Evolutionary conservation across 2,113 vertebrate genomes (phyloP).

Genomic region (Neoarius graeffei): DNA sequence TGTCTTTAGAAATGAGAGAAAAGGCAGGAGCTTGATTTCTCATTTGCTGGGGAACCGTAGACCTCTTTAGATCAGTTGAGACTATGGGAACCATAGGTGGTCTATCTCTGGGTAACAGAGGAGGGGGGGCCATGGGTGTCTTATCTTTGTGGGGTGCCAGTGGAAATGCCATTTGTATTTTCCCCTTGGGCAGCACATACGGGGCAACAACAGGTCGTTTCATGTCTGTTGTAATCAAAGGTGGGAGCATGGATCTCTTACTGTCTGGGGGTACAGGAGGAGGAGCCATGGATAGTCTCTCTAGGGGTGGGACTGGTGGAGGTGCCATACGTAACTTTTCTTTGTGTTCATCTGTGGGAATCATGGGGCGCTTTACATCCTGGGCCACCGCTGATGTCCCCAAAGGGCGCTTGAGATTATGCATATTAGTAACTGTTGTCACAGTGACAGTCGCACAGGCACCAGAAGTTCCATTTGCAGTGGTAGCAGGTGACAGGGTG

Average conservation of each 20-base stretch:
- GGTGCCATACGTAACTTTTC: conserved; percentile 69
- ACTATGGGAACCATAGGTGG: conserved; percentile 58
- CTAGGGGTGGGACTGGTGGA: conserved; percentile 66
- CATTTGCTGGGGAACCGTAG: conserved; percentile 60
- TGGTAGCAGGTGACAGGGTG: conserved; percentile 77
- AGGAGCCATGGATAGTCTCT: conserved; percentile 62
- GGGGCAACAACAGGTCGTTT: conserved; percentile 55
- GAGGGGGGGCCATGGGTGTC: conserved; percentile 54
- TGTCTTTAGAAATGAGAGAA: conserved; percentile 61
- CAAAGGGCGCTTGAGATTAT: conserved; percentile 64
- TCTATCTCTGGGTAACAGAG: conserved; percentile 46
- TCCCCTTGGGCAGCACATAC: conserved; percentile 61
- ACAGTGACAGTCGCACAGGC: conserved; percentile 76
- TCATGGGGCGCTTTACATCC: conserved; percentile 68
- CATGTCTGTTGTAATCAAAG: conserved; percentile 58
- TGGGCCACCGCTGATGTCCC: conserved; percentile 55
- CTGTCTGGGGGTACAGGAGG: conserved; percentile 62
- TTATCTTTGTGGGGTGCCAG: conserved; percentile 57
- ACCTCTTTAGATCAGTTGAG: conserved; percentile 61
- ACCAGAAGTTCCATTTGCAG: conserved; percentile 73
- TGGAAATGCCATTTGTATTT: conserved; percentile 40
- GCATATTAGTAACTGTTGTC: conserved; percentile 71
- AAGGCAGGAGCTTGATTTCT: conserved; percentile 49
- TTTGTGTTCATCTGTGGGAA: conserved; percentile 64
- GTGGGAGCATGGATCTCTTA: conserved; percentile 62